Evolutionary conservation across 1,140 invertebrate genomes (phyloP), one percentile per base, ranked within the genome.

Genomic region (Oedothorax gibbosus): DNA sequence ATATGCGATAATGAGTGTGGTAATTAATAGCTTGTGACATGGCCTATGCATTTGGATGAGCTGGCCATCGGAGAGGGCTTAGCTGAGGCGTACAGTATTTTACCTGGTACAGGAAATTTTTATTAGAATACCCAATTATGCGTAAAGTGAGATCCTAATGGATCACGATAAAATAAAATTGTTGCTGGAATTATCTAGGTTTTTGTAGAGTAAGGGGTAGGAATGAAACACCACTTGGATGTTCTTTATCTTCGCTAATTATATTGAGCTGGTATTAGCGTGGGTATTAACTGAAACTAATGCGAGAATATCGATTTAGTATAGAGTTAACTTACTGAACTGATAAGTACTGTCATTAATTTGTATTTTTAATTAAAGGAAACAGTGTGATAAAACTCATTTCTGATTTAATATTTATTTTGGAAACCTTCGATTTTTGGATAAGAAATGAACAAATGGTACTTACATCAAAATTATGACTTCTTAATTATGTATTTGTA

Each of bases 1-100:
- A 80, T 80, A 80, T 80, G 78, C 66, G 65, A 80, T 80, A 80
- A 80, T 80, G 78, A 80, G 66, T 18, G 78, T n/a, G 78, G 78
- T 80, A 80, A 80, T 80, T 80, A 71, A 80, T 80, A 80, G 78
- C 54, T 50, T 71, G 20, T 50, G 51, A 80, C 66, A 71, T 65
- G 21, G 56, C 53, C 65, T 80, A 71, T 80, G 78, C 78, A 80
- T 80, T 57, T 68, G 60, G 66, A 80, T 80, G 65, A 80, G 66
- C 9, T 35, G 10, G 5, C 14, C 35, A 35, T 35, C 14, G 65
- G 78, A 7, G 21, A 60, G 62, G 62, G 78, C 68, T 69, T 57
- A 35, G 76, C 57, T n/a, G 18, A 15, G 64, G 76, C 62, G 66
- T 66, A 49, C 15, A 20, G 53, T 35, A 56, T 11, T 35, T 35